Base-by-base conservation (phyloP, 2,888 invertebrate genomes). In the Agrochola lychnidis region DNA sequence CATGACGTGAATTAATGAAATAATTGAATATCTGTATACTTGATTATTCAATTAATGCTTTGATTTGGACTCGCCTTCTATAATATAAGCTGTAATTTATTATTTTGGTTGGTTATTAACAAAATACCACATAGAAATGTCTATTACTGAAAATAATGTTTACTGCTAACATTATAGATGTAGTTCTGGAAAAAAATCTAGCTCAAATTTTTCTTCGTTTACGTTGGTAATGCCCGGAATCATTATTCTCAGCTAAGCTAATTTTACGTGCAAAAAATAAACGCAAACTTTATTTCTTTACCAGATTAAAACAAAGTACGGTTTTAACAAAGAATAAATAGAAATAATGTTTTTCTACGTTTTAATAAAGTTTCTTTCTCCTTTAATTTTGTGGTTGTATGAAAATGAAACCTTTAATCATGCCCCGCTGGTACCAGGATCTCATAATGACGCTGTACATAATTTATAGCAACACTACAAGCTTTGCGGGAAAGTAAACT, bases 361-460 rank as follows among this genome's bases (percentile, higher is more conserved):
- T 79, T 72, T 72, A 83, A 67, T 79, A 67, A 79, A 72, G 16
- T 66, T 68, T 56, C 10, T 62, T 36, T 40, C 9, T 22, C 30
- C 40, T 81, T 83, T 74, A 42, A 81, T 84, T 62, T 67, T 67
- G 56, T 72, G 76, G 68, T 73, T 74, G 9, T 74, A 72, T 84
- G 67, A 59, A 80, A 81, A 71, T 77, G 53, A 77, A 83, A 71
- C 73, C 69, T 86, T 78, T 83, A 83, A 81, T 86, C 75, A 80
- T 61, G 61, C 69, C 61, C 69, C 73, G 68, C 42, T 70, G 72
- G 82, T 90, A 90, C 90, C 85, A 91, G 89, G 89, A 81, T 57
- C 84, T 87, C 91, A 90, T 90, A 90, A 84, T 78, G 25, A 71
- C 78, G 73, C 76, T 76, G 87, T 84, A 85, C 64, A 75, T 87